Percentiles rank a stretch among this genome's conserved stretches.
Conservation (phyloP, 1,140 invertebrate species). For the Euura saliciscinereae region DNA sequence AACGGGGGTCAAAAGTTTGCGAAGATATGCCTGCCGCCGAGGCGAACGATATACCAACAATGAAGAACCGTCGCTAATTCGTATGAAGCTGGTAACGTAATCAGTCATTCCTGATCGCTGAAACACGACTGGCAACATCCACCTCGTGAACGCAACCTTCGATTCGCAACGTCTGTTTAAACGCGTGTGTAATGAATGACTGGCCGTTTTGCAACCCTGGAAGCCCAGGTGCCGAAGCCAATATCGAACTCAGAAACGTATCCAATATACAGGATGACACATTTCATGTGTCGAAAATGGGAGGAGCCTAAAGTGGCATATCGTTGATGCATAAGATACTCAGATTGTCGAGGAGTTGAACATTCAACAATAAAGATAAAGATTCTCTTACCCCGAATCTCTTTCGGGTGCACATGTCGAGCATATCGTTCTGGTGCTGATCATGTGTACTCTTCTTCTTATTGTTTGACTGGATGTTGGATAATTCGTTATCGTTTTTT, state of each 20-base stretch:
- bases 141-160: neutral
- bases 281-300: no score
- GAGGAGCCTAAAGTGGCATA: no score
- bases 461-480: neutral
- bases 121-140: neutral
- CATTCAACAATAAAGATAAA: neutral
- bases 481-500: constrained; percentile 12
- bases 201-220: no score
- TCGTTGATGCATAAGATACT: no score
- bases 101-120: neutral
- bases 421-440: constrained; percentile 24
- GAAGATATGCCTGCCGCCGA: neutral
- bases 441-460: neutral
- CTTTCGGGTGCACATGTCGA: constrained; percentile 28
- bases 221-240: no score
- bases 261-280: no score
- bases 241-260: no score
- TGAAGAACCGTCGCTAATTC: neutral
- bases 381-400: constrained; percentile 36
- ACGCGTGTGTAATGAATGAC: neutral
- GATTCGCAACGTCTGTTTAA: constrained; percentile 7
- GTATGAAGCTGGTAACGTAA: neutral
- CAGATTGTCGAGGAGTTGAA: no score
- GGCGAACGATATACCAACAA: no score
- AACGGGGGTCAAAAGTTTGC: neutral